Evolutionary conservation across 1,140 invertebrate species (phyloP).

Genomic region (Ridgeia piscesae): DNA sequence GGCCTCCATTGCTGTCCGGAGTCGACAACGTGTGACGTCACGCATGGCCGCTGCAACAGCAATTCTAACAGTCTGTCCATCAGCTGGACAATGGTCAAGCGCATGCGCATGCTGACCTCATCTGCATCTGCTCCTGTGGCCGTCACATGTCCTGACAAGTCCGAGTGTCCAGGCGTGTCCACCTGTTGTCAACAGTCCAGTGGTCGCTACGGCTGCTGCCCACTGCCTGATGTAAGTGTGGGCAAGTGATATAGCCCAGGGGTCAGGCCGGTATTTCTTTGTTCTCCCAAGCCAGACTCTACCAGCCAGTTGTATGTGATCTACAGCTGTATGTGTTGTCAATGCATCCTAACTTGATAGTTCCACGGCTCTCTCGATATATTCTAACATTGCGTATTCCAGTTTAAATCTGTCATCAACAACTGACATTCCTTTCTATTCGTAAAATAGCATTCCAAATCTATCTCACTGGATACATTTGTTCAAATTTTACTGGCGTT

Average conservation of each 20-base stretch:
- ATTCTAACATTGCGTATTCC: no score
- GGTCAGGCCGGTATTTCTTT: neutral
- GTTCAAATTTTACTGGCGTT: no score
- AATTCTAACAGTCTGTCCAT: conserved; percentile 9
- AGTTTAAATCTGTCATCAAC: no score
- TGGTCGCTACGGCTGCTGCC: conserved; percentile 39
- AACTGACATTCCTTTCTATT: no score
- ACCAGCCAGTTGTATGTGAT: no score
- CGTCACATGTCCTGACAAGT: conserved; percentile 30
- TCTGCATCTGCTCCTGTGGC: neutral
- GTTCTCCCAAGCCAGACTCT: no score
- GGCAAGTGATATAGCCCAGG: neutral
- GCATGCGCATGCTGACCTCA: neutral
- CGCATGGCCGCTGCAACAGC: conserved; percentile 25
- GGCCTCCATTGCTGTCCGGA: conserved; percentile 47
- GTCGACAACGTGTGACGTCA: conserved; percentile 41
- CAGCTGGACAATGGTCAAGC: neutral
- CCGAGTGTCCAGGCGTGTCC: conserved; percentile 33
- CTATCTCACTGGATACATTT: no score
- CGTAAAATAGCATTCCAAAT: no score
- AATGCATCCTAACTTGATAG: no score
- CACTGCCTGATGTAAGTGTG: conserved; percentile 31
- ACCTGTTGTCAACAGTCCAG: conserved; percentile 38
- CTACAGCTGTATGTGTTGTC: no score
- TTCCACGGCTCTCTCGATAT: no score